phyloP scores from a whole-genome alignment of 1,140 invertebrate species.

The Drosophila aff. region DNA sequence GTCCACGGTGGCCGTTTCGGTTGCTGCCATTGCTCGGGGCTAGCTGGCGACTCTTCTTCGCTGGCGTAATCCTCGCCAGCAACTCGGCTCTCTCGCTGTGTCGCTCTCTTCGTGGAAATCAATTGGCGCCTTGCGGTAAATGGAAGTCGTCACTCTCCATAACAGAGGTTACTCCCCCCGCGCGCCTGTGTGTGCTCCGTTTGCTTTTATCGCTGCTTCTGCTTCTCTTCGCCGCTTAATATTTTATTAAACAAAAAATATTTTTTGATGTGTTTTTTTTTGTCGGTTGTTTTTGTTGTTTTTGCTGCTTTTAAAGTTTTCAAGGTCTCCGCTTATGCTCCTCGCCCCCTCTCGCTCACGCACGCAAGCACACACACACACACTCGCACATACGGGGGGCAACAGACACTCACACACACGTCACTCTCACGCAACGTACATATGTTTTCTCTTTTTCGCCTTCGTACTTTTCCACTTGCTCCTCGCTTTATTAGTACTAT shows the following conservation, averaged over 20 bases:
- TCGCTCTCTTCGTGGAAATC: constrained; percentile 19
- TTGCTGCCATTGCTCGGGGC: constrained; percentile 58
- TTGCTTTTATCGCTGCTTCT: constrained; percentile 2
- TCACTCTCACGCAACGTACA: constrained; percentile 60
- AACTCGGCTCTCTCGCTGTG: neutral
- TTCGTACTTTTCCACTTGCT: constrained; percentile 55
- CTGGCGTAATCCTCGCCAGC: neutral
- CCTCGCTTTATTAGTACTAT: constrained; percentile 46
- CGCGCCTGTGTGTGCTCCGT: neutral
- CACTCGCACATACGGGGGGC: neutral
- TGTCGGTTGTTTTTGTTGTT: constrained; percentile 10
- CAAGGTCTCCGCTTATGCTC: constrained; percentile 71
- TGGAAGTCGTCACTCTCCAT: constrained; percentile 76
- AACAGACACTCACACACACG: constrained; percentile 15
- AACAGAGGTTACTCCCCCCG: constrained; percentile 54
- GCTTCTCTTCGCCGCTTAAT: constrained; percentile 47
- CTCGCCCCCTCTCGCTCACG: constrained; percentile 42
- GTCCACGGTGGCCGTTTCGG: constrained; percentile 39
- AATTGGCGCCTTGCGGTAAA: constrained; percentile 68
- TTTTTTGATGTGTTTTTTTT: constrained; percentile 4
- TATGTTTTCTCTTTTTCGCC: constrained; percentile 64
- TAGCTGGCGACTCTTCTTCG: neutral
- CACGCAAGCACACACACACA: constrained; percentile 7
- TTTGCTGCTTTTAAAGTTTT: constrained; percentile 76
- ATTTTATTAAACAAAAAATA: constrained; percentile 35